These are phyloP conservation scores for Orgyia antiqua DNA, from an alignment of 2,888 invertebrate species.

Conservation along the genomic window DNA sequence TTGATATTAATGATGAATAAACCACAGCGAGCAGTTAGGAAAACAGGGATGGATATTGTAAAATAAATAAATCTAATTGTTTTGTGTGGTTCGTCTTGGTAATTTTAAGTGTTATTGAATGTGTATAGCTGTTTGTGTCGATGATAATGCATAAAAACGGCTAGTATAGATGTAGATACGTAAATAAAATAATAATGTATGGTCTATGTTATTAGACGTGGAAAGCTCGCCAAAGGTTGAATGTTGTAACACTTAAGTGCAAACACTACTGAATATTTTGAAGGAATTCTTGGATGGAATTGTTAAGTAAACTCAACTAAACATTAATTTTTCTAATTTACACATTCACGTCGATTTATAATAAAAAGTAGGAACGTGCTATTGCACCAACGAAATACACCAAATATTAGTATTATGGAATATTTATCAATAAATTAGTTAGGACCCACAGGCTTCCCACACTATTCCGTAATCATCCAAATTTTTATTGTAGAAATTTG, in stretches of 20 bases:
- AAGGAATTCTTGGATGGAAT: slow-evolving; percentile 72
- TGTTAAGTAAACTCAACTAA: slow-evolving; percentile 34
- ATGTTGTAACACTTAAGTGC: slow-evolving; percentile 28
- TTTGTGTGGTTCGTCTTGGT: slow-evolving; percentile 71
- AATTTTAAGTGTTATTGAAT: slow-evolving; percentile 73
- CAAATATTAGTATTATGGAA: slow-evolving; percentile 56
- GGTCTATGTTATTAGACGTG: slow-evolving; percentile 39
- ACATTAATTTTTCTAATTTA: slow-evolving; percentile 53
- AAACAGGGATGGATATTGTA: slow-evolving; percentile 75
- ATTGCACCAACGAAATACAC: slow-evolving; percentile 75
- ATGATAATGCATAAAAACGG: slow-evolving; percentile 48
- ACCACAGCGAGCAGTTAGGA: slow-evolving; percentile 73
- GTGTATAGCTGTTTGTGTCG: slow-evolving; percentile 67
- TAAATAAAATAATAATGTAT: slow-evolving; percentile 35
- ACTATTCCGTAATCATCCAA: slow-evolving; percentile 56
- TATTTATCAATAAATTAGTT: slow-evolving; percentile 50
- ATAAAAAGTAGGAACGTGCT: slow-evolving; percentile 69
- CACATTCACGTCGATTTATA: slow-evolving; percentile 48
- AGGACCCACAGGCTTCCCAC: slow-evolving; percentile 65
- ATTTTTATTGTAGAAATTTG: slow-evolving; percentile 69
- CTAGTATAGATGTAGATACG: slow-evolving; percentile 59
- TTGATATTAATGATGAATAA: slow-evolving; percentile 53
- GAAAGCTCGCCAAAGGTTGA: slow-evolving; percentile 72
- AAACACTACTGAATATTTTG: slow-evolving; percentile 21
- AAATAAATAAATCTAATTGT: slow-evolving; percentile 55